Evolutionary conservation across 2,113 vertebrate species (phyloP).

Genomic region (Rhodinocichla rosea): DNA sequence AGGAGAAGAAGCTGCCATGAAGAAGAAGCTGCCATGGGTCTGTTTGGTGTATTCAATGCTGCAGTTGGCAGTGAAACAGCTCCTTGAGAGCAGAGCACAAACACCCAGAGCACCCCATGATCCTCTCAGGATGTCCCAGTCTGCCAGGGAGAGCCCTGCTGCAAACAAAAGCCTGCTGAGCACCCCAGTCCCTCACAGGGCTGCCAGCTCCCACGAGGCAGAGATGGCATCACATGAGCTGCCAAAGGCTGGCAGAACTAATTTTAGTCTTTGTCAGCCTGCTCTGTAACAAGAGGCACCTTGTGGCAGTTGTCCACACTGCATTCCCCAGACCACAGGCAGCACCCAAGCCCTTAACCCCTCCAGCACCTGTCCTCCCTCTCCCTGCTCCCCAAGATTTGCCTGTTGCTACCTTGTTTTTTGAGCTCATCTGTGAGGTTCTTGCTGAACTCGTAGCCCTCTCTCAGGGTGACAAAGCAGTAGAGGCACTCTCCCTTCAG

Average conservation of each 20-base stretch:
- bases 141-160: background rate
- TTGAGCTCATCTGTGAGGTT: slow-evolving; percentile 83
- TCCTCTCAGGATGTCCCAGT: background rate
- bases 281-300: background rate
- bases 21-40: background rate
- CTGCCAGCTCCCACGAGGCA: background rate
- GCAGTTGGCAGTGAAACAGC: background rate
- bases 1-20: background rate
- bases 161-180: background rate
- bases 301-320: background rate
- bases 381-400: background rate
- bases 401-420: slow-evolving; percentile 78
- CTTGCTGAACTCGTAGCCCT: slow-evolving; percentile 80
- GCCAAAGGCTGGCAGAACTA: background rate
- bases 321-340: background rate
- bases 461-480: slow-evolving; percentile 90
- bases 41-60: background rate
- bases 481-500: slow-evolving; percentile 96
- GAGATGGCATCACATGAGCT: background rate
- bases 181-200: rapidly evolving
- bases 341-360: background rate
- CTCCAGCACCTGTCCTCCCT: background rate
- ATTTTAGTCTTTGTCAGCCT: background rate
- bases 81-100: background rate
- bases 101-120: rapidly evolving